These are phyloP conservation scores for Cercopithecus mona DNA, from an alignment of 2,113 vertebrate genomes.

Conservation along the genomic window DNA sequence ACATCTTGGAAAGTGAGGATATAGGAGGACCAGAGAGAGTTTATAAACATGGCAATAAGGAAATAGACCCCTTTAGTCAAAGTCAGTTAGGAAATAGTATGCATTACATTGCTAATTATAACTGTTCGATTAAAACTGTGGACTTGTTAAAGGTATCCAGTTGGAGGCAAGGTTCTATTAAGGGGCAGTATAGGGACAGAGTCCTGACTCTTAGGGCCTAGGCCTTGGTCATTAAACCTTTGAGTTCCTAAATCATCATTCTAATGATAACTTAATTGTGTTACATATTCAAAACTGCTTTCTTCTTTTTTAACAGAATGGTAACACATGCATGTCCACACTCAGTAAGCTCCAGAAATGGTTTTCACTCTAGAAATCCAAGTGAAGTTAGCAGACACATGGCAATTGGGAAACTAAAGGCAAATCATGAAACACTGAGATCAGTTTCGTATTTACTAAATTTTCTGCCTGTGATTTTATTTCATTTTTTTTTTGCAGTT, in stretches of 20 bases:
- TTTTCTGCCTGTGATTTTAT: neutral
- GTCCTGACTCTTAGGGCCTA: neutral
- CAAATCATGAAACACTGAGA: neutral
- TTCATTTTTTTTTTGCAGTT: neutral
- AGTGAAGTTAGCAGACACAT: neutral
- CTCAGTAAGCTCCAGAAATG: neutral
- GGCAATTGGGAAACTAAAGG: neutral
- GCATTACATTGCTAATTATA: neutral
- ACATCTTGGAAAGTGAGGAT: neutral
- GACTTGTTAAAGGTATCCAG: neutral
- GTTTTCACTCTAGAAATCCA: neutral
- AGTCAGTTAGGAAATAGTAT: neutral
- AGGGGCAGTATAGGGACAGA: neutral
- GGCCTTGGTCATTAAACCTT: neutral
- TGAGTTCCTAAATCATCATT: neutral
- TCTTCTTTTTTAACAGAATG: neutral
- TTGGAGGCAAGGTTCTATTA: neutral
- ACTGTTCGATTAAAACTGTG: neutral
- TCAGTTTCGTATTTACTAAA: neutral
- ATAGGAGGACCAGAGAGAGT: neutral
- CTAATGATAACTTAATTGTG: neutral
- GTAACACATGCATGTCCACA: neutral
- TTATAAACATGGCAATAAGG: neutral
- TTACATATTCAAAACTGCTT: neutral
- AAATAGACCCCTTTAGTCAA: constrained; percentile 4